Evolutionary conservation across 2,113 vertebrate genomes (phyloP).

Genomic region (Rallus limicola): DNA sequence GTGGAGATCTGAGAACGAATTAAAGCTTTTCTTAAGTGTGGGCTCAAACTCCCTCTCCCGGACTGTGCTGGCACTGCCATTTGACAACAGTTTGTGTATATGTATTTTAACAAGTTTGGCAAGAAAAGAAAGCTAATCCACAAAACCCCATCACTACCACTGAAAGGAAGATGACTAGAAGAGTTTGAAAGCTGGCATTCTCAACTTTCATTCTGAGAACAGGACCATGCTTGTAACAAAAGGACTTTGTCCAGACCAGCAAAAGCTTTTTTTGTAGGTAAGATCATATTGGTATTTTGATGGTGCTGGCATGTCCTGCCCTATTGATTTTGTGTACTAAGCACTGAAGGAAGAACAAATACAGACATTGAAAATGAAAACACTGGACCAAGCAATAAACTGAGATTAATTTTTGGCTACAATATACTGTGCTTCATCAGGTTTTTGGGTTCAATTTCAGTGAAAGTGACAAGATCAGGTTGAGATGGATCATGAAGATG

Average conservation of each 20-base stretch:
- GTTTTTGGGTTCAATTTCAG: background rate
- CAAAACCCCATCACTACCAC: background rate
- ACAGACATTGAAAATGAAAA: background rate
- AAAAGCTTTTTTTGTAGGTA: background rate
- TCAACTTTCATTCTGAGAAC: background rate
- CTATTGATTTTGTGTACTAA: background rate
- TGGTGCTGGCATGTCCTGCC: background rate
- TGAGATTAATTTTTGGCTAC: background rate
- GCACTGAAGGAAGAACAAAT: background rate
- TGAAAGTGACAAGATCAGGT: background rate
- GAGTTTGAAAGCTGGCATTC: background rate
- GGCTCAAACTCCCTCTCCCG: conserved; percentile 41
- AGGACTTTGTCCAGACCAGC: background rate
- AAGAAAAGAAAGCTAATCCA: background rate
- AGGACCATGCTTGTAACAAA: background rate
- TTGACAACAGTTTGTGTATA: background rate
- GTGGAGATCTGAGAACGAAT: background rate
- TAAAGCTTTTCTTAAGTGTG: background rate
- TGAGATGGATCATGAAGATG: background rate
- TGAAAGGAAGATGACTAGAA: background rate
- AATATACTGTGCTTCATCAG: background rate
- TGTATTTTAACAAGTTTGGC: background rate
- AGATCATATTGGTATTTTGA: background rate
- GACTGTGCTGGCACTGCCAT: background rate
- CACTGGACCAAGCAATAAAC: background rate